phyloP scores from a whole-genome alignment of 2,888 invertebrate species.

The Eristalinus sepulchralis region DNA sequence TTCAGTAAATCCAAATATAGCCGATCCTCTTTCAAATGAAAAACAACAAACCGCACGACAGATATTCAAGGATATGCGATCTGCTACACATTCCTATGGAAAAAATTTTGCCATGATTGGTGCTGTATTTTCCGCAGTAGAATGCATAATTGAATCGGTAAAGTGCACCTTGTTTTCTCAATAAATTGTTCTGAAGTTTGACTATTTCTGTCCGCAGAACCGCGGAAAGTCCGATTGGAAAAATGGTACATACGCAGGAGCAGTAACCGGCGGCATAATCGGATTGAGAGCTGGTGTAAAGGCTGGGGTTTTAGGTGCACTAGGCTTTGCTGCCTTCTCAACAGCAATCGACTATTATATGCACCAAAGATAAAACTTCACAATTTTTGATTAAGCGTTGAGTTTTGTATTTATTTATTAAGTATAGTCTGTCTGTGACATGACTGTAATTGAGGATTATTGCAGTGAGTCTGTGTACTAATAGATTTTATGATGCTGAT shows the following conservation, averaged over 20 bases:
- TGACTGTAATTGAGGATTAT: no score
- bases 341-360: slow-evolving; percentile 98
- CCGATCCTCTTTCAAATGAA: slow-evolving; percentile 83
- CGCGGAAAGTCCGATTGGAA: slow-evolving; percentile 98
- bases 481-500: no score
- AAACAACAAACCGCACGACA: slow-evolving; percentile 92
- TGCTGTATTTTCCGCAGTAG: slow-evolving; percentile 95
- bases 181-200: background rate
- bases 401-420: background rate
- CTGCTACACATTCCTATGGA: slow-evolving; percentile 94
- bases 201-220: slow-evolving; percentile 80
- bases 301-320: slow-evolving; percentile 96
- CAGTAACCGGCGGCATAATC: slow-evolving; percentile 94
- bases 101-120: slow-evolving; percentile 99
- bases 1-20: slow-evolving; percentile 94
- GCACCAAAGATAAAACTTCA: slow-evolving; percentile 81
- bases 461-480: no score
- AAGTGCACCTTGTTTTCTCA: slow-evolving; percentile 74
- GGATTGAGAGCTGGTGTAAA: slow-evolving; percentile 95
- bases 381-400: background rate
- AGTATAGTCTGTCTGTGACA: background rate
- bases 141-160: slow-evolving; percentile 96
- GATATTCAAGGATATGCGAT: slow-evolving; percentile 95
- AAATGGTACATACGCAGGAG: slow-evolving; percentile 98
- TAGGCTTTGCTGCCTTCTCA: slow-evolving; percentile 98